Evolutionary conservation across 2,797 vertebrate genomes (phyloP), one percentile per base, ranked within the genome.

Genomic region (Hozukius guyotensis): DNA sequence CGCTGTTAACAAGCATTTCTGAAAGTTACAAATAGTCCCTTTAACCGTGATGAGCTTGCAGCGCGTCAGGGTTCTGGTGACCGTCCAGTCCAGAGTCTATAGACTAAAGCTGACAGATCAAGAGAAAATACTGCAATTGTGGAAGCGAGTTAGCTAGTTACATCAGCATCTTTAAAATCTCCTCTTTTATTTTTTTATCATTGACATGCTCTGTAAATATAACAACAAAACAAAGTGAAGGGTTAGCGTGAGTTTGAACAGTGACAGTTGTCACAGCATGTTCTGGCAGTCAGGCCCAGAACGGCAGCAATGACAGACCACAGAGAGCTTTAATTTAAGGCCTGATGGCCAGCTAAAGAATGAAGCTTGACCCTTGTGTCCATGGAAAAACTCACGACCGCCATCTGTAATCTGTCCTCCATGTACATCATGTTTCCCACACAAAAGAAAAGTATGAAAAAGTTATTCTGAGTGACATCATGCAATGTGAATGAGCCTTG

Each of bases 241-340:
- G 27, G 52, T 71, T 56, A 18, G 60, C 46, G 6, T 82, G 64
- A 75, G 55, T 74, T 71, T 87, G 64, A 84, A 82, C 18, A 71
- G 55, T 12, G 76, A 78, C 71, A 70, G 62, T 49, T 88, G 83
- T 77, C 82, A 38, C 75, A 77, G 34, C 61, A 68, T 82, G 82
- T 88, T 78, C 75, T 78, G 57, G 62, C 67, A 72, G 81, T 49
- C 59, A 60, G 32, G 56, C 75, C 49, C 55, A 49, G 46, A 65
- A 80, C 18, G 61, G 46, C 72, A 85, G 78, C 88, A 90, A 87
- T 87, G 75, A 90, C 75, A 88, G 84, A 87, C 77, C 53, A 69
- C 72, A 80, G 72, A 65, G 68, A 79, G 67, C 72, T 83, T 87
- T 88, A 85, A 93, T 90, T 91, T 79, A 63, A 87, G 80, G 25